A percentile compares a stretch with the other conserved stretches of the same genome.
Evolutionary conservation across 2,797 vertebrate species (phyloP).

Genomic region (Phalloptychus januarius): DNA sequence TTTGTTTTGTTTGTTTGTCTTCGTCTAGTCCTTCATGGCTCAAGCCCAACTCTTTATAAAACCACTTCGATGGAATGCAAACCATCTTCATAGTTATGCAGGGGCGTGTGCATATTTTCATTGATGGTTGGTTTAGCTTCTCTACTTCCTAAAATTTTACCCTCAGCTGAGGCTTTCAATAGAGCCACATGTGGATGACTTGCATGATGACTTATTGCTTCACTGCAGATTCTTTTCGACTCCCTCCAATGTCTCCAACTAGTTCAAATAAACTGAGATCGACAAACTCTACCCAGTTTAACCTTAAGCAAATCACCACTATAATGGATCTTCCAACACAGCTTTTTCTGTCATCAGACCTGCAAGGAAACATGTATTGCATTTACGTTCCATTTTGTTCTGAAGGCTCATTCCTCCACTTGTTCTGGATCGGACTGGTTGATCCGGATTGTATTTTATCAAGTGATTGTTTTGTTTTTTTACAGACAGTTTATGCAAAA

Average conservation of each 20-base stretch:
- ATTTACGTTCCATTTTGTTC: slow-evolving; percentile 25
- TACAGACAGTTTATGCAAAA: neutral
- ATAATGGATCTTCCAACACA: neutral
- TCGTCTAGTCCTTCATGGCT: no score
- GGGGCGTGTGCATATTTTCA: neutral
- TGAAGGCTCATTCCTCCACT: neutral
- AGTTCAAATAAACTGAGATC: neutral
- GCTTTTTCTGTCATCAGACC: neutral
- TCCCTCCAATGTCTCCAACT: neutral
- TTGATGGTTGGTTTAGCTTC: neutral
- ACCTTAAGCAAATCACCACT: neutral
- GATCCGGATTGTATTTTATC: slow-evolving; percentile 18
- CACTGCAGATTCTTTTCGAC: neutral
- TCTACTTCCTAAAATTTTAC: neutral
- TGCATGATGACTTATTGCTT: neutral
- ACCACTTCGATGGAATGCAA: neutral
- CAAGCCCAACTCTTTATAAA: neutral
- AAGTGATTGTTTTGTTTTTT: slow-evolving; percentile 12
- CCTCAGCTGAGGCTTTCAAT: no score
- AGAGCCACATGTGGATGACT: neutral
- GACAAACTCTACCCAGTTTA: neutral
- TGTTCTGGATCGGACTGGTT: neutral
- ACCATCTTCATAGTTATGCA: neutral
- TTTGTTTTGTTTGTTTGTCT: no score
- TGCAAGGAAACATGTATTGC: slow-evolving; percentile 6